phyloP scores from a whole-genome alignment of 2,888 invertebrate species.

The Drosophila differens region DNA sequence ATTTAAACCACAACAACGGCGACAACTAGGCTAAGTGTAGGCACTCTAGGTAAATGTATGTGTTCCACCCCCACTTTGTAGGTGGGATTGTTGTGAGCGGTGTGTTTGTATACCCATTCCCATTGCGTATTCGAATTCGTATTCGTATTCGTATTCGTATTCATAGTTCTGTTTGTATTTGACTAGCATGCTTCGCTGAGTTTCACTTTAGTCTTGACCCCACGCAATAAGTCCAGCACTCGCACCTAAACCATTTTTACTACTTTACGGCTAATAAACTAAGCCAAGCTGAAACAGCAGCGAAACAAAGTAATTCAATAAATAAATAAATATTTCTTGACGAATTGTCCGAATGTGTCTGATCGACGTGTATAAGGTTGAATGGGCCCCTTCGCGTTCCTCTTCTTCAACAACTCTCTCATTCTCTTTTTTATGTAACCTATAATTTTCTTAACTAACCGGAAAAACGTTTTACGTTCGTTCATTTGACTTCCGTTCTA shows the following conservation, averaged over 20 bases:
- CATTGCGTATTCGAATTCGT: background rate
- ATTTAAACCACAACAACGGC: slow-evolving; percentile 47
- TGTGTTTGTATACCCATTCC: slow-evolving; percentile 1
- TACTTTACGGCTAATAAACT: slow-evolving; percentile 74
- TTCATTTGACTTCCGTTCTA: slow-evolving; percentile 49
- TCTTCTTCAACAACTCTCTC: background rate
- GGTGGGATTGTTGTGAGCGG: slow-evolving; percentile 34
- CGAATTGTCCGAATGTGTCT: slow-evolving; percentile 48
- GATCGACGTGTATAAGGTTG: background rate
- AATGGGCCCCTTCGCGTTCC: slow-evolving; percentile 4
- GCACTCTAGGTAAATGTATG: slow-evolving; percentile 23
- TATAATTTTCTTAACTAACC: slow-evolving; percentile 72
- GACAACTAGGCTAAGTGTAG: slow-evolving; percentile 64
- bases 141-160: slow-evolving; percentile 10
- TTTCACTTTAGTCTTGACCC: slow-evolving; percentile 75
- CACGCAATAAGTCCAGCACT: slow-evolving; percentile 50
- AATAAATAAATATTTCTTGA: slow-evolving; percentile 59
- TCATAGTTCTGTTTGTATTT: slow-evolving; percentile 34
- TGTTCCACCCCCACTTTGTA: slow-evolving; percentile 19
- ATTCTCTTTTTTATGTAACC: slow-evolving; percentile 54
- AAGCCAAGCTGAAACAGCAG: slow-evolving; percentile 28
- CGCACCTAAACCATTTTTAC: slow-evolving; percentile 55
- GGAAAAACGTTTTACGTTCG: slow-evolving; percentile 69
- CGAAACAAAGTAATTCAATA: slow-evolving; percentile 51
- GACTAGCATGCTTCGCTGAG: slow-evolving; percentile 64